Evolutionary conservation across 1,140 invertebrate genomes (phyloP), one percentile per base, ranked within the genome.

Genomic region (Penaeus japonicus): DNA sequence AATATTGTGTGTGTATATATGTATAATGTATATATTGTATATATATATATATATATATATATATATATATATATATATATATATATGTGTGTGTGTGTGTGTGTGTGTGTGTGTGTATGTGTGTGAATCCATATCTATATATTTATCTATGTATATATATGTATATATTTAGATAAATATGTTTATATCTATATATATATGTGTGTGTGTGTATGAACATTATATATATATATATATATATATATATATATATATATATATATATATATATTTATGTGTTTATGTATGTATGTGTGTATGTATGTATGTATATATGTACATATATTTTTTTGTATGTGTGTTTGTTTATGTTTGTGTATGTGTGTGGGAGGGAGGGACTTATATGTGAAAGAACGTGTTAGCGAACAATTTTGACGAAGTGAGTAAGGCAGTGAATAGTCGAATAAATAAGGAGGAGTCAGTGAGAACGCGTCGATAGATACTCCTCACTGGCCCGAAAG

Each of bases 181-280:
- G n/a, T 70, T 2, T 70, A 70, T 70, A 30, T 70, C 7, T 70
- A n/a, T 70, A 30, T 70, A 24, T 70, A 24, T 70, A 24, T 70
- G 10, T 70, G 10, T 70, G 5, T 27, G 10, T 70, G 4, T 70
- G 32, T n/a, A 30, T n/a, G 1, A 70, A 30, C 4, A 30, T 0
- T 70, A 70, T 70, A 70, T 27, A 70, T 70, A 70, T 27, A 70
- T n/a, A 70, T 70, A 70, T n/a, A 70, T 70, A 70, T 70, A 70
- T 70, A 70, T 70, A n/a, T 70, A 70, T 70, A 70, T 70, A 22
- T 70, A 18, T 70, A 70, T 70, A 70, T 70, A 70, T 70, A 70
- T 22, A 70, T 70, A 70, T 70, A 70, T 70, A 70, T 70, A 70
- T 70, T 22, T 70, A 70, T 70, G n/a, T 70, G n/a, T 70, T 22